Base-by-base conservation (phyloP, 1,140 invertebrate genomes). In the Chrysopa pallens region DNA sequence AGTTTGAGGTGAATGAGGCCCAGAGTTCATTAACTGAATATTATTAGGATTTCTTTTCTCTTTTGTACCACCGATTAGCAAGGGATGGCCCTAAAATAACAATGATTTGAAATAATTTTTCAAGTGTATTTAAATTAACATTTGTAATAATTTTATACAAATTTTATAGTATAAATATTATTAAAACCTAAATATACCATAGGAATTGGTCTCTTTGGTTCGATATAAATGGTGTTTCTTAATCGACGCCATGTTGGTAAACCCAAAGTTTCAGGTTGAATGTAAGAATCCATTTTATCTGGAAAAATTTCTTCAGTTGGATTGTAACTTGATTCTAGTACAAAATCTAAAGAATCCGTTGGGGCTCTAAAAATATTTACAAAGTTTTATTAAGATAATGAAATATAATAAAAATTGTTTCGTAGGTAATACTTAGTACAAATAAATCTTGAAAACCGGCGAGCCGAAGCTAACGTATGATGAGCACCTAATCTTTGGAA, bases 21-120 rank as follows among this genome's bases (percentile, higher is more conserved):
- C 72, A 3, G 73, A 75, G 48, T 74, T 75, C 62, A 77, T 76
- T 2, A 78, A 55, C 52, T 77, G 75, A 8, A 76, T 66, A 44
- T 68, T 70, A 51, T 69, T 68, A 1, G 69, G 73, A 43, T 73
- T 71, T 3, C 59, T 59, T 36, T 65, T 64, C 38, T 76, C 70
- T 12, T 53, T 66, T 29, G 74, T 61, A 4, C 74, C 74, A 35
- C 73, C 69, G 29, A 63, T 62, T 45, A 66, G 62, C 50, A 73
- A 59, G 13, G 64, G 66, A 53, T 72, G 68, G 7, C 58, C 60
- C 71, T 74, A 42, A 28, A 56, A 60, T 44, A 33, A n/a, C n/a
- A n/a, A 23, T 23, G 17, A 41, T 11, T 28, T 27, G 38, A 4
- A 14, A 36, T 9, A 40, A 6, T 15, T 9, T n/a, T 35, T 4